phyloP scores from a whole-genome alignment of 2,113 vertebrate species.

The Pedetes capensis region DNA sequence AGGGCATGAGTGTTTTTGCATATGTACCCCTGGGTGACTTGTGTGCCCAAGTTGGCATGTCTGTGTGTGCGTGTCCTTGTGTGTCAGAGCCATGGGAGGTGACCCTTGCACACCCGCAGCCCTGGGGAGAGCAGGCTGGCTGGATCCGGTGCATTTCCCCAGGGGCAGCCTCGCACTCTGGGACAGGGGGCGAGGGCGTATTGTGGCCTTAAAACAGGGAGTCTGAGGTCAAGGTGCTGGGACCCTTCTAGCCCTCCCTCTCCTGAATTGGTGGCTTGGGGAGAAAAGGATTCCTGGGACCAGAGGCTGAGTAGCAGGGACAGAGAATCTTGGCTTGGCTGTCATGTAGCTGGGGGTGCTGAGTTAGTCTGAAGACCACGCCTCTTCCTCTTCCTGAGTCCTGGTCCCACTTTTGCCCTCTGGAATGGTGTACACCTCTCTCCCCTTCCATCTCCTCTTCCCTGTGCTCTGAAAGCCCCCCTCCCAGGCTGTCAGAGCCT shows the following conservation, averaged over 20 bases:
- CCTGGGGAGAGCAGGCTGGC: slow-evolving; percentile 39
- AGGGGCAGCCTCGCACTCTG: neutral
- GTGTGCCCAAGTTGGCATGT: neutral
- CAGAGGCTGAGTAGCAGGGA: neutral
- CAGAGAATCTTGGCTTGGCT: neutral
- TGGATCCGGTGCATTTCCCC: slow-evolving; percentile 36
- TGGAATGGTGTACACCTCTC: accelerated
- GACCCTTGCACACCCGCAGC: neutral
- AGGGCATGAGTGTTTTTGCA: neutral
- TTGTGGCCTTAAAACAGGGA: slow-evolving; percentile 72
- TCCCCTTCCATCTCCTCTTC: neutral
- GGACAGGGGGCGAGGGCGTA: slow-evolving; percentile 39
- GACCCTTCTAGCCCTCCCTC: neutral
- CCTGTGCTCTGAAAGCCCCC: neutral
- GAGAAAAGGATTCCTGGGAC: neutral
- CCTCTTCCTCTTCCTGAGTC: neutral
- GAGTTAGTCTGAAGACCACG: neutral
- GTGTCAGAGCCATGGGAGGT: neutral
- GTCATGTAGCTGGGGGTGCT: accelerated
- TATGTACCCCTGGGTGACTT: neutral
- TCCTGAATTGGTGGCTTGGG: neutral
- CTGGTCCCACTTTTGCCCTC: neutral
- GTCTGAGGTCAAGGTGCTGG: neutral
- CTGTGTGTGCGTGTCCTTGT: neutral
- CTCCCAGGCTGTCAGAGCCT: neutral